A percentile compares a stretch with the other conserved stretches of the same genome.
Evolutionary conservation across 2,113 vertebrate genomes (phyloP).

Genomic region (Chaetorhynchus papuensis): DNA sequence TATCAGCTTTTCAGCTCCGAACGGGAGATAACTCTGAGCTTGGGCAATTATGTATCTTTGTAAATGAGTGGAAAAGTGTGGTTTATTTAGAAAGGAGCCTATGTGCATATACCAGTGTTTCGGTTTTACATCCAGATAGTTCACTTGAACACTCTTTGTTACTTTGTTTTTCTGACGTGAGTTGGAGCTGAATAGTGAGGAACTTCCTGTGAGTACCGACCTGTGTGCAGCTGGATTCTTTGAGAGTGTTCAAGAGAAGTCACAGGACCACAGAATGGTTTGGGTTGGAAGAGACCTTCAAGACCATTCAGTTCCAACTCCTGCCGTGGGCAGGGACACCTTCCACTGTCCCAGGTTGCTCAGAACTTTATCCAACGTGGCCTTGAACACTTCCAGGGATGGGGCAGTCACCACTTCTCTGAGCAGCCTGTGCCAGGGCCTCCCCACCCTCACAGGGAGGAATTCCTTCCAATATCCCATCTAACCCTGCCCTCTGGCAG

Average conservation of each 20-base stretch:
- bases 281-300: background rate
- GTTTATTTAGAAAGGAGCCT: background rate
- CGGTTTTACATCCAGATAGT: background rate
- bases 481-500: rapidly evolving
- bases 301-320: rapidly evolving
- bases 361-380: background rate
- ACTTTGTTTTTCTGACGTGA: background rate
- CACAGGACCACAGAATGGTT: background rate
- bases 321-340: background rate
- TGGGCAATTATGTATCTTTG: background rate
- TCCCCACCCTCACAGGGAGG: rapidly evolving
- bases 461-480: background rate
- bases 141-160: background rate
- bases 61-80: background rate
- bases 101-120: background rate
- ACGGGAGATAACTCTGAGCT: background rate
- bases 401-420: background rate
- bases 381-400: background rate
- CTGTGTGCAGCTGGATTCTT: background rate
- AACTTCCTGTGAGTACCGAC: background rate
- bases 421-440: background rate
- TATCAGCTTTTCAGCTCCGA: background rate
- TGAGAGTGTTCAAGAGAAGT: background rate
- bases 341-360: rapidly evolving
- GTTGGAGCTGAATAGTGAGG: background rate